Evolutionary conservation across 1,140 invertebrate species (phyloP).

Genomic region (Drosophila setifemur): DNA sequence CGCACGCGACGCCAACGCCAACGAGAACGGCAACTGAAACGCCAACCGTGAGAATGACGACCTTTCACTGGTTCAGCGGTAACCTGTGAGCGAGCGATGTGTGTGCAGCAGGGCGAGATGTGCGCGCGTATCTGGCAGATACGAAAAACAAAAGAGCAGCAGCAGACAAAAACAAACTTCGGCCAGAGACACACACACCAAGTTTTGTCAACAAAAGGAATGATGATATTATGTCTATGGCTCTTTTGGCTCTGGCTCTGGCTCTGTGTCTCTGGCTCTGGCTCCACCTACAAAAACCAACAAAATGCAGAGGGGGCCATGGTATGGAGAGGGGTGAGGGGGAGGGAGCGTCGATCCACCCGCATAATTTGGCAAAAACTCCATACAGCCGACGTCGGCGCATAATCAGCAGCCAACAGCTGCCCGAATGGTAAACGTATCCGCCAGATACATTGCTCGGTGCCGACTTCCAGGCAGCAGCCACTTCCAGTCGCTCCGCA

Average conservation of each 20-base stretch:
- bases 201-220: slow-evolving; percentile 76
- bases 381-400: slow-evolving; percentile 68
- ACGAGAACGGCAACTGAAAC: not conserved
- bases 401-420: slow-evolving; percentile 66
- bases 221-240: slow-evolving; percentile 27
- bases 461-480: slow-evolving; percentile 36
- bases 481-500: slow-evolving; percentile 46
- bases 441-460: slow-evolving; percentile 36
- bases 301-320: slow-evolving; percentile 29
- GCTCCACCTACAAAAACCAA: slow-evolving; percentile 79
- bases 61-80: slow-evolving; percentile 53
- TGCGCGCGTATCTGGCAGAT: slow-evolving; percentile 66
- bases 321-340: not conserved
- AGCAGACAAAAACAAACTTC: slow-evolving; percentile 56
- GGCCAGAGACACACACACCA: slow-evolving; percentile 34
- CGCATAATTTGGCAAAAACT: slow-evolving; percentile 77
- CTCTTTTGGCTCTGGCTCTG: not conserved
- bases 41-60: slow-evolving; percentile 54
- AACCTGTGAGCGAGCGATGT: slow-evolving; percentile 56
- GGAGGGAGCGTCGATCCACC: slow-evolving; percentile 48
- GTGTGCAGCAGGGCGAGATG: slow-evolving; percentile 66
- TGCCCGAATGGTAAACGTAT: slow-evolving; percentile 45
- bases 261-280: slow-evolving; percentile 22
- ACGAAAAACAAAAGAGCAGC: slow-evolving; percentile 52
- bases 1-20: slow-evolving; percentile 36